Evolutionary conservation across 2,797 vertebrate species (phyloP).

Genomic region (Onychomys torridus): DNA sequence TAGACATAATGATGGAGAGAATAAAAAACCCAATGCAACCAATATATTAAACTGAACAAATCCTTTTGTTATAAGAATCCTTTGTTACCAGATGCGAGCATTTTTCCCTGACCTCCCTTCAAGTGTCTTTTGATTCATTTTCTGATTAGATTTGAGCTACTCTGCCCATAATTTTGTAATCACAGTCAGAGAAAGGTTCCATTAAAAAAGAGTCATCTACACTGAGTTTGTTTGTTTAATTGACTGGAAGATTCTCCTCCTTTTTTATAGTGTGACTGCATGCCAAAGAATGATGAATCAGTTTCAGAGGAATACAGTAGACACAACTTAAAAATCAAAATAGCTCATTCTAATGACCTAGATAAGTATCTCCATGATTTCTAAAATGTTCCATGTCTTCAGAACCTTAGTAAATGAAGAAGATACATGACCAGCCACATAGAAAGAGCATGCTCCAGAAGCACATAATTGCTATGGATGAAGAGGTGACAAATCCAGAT

Average conservation of each 20-base stretch:
- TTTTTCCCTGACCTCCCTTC: slow-evolving; percentile 18
- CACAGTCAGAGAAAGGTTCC: slow-evolving; percentile 46
- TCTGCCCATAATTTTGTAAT: slow-evolving; percentile 68
- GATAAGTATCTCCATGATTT: slow-evolving; percentile 72
- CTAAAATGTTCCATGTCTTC: background rate
- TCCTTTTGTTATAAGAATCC: background rate
- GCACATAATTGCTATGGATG: background rate
- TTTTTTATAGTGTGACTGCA: slow-evolving; percentile 61
- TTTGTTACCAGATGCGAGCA: background rate
- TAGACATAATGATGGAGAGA: background rate
- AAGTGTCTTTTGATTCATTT: slow-evolving; percentile 62
- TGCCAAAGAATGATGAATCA: slow-evolving; percentile 71
- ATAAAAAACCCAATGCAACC: background rate
- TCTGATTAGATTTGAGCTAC: slow-evolving; percentile 61
- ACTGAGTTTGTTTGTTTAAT: slow-evolving; percentile 74
- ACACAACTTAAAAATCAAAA: slow-evolving; percentile 45
- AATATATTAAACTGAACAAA: slow-evolving; percentile 20
- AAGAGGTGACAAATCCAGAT: background rate
- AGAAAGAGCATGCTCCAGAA: background rate
- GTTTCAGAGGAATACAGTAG: slow-evolving; percentile 11
- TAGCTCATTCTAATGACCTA: slow-evolving; percentile 67
- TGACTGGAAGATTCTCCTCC: slow-evolving; percentile 71
- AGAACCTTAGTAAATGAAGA: slow-evolving; percentile 65
- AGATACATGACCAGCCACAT: background rate
- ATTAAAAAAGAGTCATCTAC: slow-evolving; percentile 53